Conservation (phyloP, 2,797 vertebrate species). For the Oreonectes daqikongensis region DNA sequence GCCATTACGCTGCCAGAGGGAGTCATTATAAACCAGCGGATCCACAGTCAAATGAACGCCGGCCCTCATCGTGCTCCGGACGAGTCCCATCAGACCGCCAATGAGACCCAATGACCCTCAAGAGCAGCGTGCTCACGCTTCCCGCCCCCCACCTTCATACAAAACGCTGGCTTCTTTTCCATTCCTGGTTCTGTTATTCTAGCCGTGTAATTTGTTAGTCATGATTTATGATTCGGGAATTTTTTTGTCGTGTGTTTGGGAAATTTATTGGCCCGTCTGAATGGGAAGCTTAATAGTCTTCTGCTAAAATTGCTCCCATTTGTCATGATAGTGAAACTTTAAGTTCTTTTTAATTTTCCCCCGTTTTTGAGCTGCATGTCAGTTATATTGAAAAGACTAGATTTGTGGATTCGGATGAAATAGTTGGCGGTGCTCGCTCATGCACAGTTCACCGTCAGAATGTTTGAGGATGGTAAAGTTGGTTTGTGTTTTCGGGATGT, state of each 20-base stretch:
- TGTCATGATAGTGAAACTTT: constrained; percentile 33
- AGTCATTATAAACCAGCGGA: constrained; percentile 60
- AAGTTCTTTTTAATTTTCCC: constrained; percentile 37
- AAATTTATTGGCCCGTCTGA: constrained; percentile 41
- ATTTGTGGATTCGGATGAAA: not conserved
- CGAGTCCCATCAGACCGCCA: constrained; percentile 56
- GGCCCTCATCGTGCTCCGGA: constrained; percentile 64
- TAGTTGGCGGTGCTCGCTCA: not conserved
- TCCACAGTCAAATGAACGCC: constrained; percentile 63
- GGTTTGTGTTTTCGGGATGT: not conserved
- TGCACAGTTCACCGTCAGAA: not conserved
- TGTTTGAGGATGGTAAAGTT: not conserved
- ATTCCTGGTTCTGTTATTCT: constrained; percentile 3
- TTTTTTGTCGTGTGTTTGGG: constrained; percentile 29
- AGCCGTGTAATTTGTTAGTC: constrained; percentile 34
- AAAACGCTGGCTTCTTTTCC: not conserved
- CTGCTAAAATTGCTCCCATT: constrained; percentile 37
- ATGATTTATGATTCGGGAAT: constrained; percentile 39
- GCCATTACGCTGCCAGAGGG: constrained; percentile 62
- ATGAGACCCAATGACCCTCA: constrained; percentile 42
- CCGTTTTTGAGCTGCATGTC: constrained; percentile 3
- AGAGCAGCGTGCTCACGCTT: not conserved
- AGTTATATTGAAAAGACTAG: constrained; percentile 2
- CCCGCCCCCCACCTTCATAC: not conserved
- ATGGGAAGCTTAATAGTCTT: constrained; percentile 35